Conservation (phyloP, 2,113 vertebrate species). For the Cebus imitator region DNA sequence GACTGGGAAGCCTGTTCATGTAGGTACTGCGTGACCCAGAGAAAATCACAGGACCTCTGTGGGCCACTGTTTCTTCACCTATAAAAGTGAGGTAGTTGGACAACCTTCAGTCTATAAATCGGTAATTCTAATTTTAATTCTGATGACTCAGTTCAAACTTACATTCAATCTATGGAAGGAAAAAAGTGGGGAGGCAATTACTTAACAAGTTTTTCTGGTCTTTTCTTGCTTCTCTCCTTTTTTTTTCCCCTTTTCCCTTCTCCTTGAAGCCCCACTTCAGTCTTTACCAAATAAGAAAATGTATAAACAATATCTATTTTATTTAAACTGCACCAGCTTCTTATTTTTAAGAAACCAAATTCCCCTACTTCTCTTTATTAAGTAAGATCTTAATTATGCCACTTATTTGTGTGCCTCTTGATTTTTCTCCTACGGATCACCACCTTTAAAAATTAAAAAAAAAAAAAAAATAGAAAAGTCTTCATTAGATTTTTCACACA, state of each 20-base stretch:
- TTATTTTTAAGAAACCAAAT: slow-evolving; percentile 41
- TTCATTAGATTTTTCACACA: slow-evolving; percentile 46
- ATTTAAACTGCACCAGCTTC: not conserved
- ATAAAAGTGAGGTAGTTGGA: not conserved
- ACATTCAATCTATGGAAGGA: not conserved
- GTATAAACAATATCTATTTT: not conserved
- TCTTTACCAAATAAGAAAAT: not conserved
- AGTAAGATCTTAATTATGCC: slow-evolving; percentile 10
- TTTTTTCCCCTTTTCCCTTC: not conserved
- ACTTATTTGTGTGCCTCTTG: not conserved
- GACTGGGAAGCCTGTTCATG: not conserved
- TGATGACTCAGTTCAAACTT: slow-evolving; percentile 4
- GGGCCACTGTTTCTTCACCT: not conserved
- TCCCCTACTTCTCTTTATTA: not conserved
- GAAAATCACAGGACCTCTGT: not conserved
- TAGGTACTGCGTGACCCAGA: not conserved
- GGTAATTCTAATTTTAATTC: slow-evolving; percentile 24
- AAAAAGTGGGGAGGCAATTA: not conserved
- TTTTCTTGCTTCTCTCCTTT: not conserved
- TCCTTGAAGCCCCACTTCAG: not conserved
- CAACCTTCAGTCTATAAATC: not conserved
- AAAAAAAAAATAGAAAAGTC: not conserved
- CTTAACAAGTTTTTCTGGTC: not conserved
- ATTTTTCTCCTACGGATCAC: not conserved
- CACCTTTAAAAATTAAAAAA: slow-evolving; percentile 6